phyloP scores from a whole-genome alignment of 1,140 invertebrate genomes.

The Drosophila seguyi region DNA sequence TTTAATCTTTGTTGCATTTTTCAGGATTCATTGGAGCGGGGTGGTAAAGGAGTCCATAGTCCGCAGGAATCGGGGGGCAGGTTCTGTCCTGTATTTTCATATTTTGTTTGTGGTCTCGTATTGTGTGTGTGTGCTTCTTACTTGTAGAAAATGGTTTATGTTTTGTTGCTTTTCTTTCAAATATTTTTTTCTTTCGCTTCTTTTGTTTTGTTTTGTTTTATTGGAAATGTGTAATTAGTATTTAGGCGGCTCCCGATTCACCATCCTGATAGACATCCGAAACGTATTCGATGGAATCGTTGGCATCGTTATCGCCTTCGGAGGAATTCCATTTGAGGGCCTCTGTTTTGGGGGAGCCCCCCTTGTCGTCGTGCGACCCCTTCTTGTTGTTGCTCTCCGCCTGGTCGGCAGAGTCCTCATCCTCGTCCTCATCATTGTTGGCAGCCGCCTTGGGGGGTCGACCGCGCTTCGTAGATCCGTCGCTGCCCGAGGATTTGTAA shows the following conservation, averaged over 20 bases:
- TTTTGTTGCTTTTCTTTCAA: neutral
- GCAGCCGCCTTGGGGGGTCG: slow-evolving; percentile 20
- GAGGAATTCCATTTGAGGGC: slow-evolving; percentile 25
- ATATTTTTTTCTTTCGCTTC: slow-evolving; percentile 4
- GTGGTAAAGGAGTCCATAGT: slow-evolving; percentile 8
- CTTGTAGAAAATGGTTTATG: slow-evolving; percentile 10
- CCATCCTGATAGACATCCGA: slow-evolving; percentile 43
- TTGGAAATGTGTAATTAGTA: slow-evolving; percentile 28
- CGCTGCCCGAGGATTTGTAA: slow-evolving; percentile 3
- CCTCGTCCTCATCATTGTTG: slow-evolving; percentile 14
- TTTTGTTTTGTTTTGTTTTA: slow-evolving; percentile 11
- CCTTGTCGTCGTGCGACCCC: neutral
- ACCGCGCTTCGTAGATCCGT: slow-evolving; percentile 32
- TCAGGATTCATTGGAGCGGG: neutral
- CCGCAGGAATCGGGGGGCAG: slow-evolving; percentile 1
- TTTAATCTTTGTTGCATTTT: slow-evolving; percentile 1
- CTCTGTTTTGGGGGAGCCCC: slow-evolving; percentile 25
- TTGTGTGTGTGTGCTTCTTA: slow-evolving; percentile 23
- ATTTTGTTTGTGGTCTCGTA: slow-evolving; percentile 6
- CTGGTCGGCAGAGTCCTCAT: slow-evolving; percentile 34
- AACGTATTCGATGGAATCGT: slow-evolving; percentile 32
- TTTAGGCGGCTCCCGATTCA: slow-evolving; percentile 41
- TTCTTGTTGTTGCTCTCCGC: slow-evolving; percentile 33
- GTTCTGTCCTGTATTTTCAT: slow-evolving; percentile 9
- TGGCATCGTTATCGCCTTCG: slow-evolving; percentile 22